These are phyloP conservation scores for Erethizon dorsatum DNA, from an alignment of 2,797 vertebrate species.

Conservation along the genomic window DNA sequence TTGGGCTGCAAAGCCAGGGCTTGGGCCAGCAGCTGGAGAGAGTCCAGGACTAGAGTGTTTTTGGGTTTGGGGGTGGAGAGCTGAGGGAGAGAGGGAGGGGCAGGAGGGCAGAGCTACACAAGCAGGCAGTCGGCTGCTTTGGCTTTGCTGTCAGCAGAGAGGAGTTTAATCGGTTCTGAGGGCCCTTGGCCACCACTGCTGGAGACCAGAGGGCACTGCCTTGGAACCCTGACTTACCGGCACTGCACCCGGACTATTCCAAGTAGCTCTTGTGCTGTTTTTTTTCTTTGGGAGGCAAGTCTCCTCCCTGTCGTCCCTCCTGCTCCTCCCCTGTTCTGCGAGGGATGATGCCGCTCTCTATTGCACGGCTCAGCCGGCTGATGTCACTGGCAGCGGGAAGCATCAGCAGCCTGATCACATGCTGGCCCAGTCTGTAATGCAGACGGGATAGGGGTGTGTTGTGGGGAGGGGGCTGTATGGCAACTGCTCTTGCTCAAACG, in stretches of 20 bases:
- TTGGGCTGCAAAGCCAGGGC: conserved; percentile 94
- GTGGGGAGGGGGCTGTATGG: conserved; percentile 92
- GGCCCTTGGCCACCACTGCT: conserved; percentile 76
- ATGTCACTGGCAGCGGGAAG: conserved; percentile 98
- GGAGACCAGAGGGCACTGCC: conserved; percentile 86
- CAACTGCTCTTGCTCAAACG: conserved; percentile 86
- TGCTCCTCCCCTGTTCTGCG: conserved; percentile 88
- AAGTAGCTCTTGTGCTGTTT: conserved; percentile 84
- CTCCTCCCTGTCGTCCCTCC: conserved; percentile 87
- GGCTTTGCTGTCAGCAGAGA: conserved; percentile 88
- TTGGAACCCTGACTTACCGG: conserved; percentile 80
- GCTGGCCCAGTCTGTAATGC: conserved; percentile 98
- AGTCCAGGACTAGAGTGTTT: conserved; percentile 93
- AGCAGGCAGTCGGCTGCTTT: conserved; percentile 92
- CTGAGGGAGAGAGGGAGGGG: conserved; percentile 87
- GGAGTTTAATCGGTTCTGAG: conserved; percentile 82
- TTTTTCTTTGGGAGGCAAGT: conserved; percentile 88
- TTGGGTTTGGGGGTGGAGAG: conserved; percentile 88
- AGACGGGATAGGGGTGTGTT: conserved; percentile 92
- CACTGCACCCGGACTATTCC: conserved; percentile 83
- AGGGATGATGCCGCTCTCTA: conserved; percentile 92
- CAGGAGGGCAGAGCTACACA: conserved; percentile 83
- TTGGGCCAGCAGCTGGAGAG: conserved; percentile 93
- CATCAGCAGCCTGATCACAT: conserved; percentile 99
- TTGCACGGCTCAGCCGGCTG: conserved; percentile 92